phyloP scores from a whole-genome alignment of 1,140 invertebrate genomes.

The Lepidurus arcticus region DNA sequence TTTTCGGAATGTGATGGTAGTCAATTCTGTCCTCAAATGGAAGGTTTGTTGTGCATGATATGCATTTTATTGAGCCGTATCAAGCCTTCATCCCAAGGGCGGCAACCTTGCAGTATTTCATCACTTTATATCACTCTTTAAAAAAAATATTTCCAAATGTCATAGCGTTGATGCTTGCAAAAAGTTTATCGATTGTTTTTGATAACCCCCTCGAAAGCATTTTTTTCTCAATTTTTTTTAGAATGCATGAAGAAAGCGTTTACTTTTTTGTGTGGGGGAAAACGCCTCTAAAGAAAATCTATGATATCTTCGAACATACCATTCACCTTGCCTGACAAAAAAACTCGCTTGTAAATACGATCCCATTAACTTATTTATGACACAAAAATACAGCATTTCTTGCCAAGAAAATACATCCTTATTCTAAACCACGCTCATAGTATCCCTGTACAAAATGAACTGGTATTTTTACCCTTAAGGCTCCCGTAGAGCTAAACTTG shows the following conservation, averaged over 20 bases:
- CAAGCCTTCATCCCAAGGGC: not conserved
- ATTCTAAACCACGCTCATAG: not conserved
- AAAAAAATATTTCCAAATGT: not conserved
- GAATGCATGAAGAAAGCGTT: not conserved
- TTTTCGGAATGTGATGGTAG: not conserved
- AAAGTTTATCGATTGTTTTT: conserved; percentile 3
- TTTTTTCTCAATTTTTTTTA: not conserved
- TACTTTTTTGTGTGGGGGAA: not conserved
- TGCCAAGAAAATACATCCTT: not conserved
- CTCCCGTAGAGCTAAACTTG: no score
- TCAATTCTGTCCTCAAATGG: not conserved
- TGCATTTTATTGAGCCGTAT: not conserved
- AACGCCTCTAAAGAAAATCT: not conserved
- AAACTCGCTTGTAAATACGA: not conserved
- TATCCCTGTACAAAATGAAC: not conserved
- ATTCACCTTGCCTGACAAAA: conserved; percentile 14
- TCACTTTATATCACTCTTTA: not conserved
- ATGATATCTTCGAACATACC: not conserved
- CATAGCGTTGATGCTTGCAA: conserved; percentile 18
- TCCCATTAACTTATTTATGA: not conserved
- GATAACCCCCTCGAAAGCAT: not conserved
- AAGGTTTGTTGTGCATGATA: conserved; percentile 7
- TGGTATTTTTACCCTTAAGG: no score
- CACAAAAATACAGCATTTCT: conserved; percentile 8
- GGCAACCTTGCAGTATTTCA: not conserved